A percentile compares a stretch with the other conserved stretches of the same genome.
Conservation (phyloP, 2,888 invertebrate species). For the Muschampia plurimacula region DNA sequence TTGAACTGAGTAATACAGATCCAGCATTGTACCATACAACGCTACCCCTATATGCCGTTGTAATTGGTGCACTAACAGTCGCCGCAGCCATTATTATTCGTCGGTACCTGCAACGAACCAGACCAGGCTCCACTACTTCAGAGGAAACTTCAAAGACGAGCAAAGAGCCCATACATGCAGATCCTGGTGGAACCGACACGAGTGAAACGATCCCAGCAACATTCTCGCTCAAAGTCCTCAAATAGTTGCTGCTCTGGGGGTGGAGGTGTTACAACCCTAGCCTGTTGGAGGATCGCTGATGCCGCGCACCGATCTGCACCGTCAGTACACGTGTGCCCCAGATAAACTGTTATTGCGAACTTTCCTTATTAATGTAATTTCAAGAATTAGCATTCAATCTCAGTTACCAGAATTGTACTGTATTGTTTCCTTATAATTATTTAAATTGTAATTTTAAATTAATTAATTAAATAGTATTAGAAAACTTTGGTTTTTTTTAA, state of each 20-base stretch:
- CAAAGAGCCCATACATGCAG: not conserved
- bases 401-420: slow-evolving; percentile 9
- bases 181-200: not conserved
- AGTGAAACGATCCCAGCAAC: slow-evolving; percentile 23
- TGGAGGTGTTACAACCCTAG: slow-evolving; percentile 18
- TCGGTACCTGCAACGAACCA: not conserved
- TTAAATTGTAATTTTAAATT: slow-evolving; percentile 4
- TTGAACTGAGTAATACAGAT: not conserved
- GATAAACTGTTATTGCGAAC: slow-evolving; percentile 5
- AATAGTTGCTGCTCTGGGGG: slow-evolving; percentile 37
- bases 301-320: slow-evolving; percentile 16
- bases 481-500: not conserved
- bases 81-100: not conserved
- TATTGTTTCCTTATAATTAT: not conserved
- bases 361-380: slow-evolving; percentile 8
- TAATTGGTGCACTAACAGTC: slow-evolving; percentile 4
- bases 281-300: not conserved
- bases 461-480: not conserved
- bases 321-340: slow-evolving; percentile 16
- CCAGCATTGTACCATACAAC: slow-evolving; percentile 8
- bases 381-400: slow-evolving; percentile 10
- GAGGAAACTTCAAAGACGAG: not conserved
- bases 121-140: not conserved
- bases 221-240: slow-evolving; percentile 34
- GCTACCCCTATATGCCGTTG: slow-evolving; percentile 4